phyloP scores from a whole-genome alignment of 2,797 vertebrate genomes.

The Myotis findleyi region DNA sequence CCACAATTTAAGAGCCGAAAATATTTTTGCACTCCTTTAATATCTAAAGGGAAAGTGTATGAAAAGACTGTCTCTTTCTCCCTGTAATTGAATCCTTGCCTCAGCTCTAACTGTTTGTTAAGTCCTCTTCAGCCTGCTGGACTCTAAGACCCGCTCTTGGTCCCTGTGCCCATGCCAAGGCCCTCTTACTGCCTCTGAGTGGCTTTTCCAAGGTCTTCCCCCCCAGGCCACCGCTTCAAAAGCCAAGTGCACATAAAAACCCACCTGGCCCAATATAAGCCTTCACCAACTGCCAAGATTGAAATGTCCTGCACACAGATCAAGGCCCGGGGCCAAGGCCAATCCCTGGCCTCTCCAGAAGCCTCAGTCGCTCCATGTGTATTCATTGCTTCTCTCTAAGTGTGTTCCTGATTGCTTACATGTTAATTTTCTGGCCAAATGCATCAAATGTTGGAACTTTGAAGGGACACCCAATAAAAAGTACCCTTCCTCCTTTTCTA shows the following conservation, averaged over 20 bases:
- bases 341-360: neutral
- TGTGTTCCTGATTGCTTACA: neutral
- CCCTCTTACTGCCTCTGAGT: conserved; percentile 31
- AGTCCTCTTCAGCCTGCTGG: conserved; percentile 8
- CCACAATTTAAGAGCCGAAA: conserved; percentile 53
- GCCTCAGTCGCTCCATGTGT: neutral
- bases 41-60: conserved; percentile 11
- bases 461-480: neutral
- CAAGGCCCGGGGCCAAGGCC: neutral
- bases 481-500: neutral
- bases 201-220: conserved; percentile 49
- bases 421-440: conserved; percentile 27
- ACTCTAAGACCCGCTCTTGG: neutral
- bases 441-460: neutral
- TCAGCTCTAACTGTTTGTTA: conserved; percentile 22
- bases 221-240: conserved; percentile 48
- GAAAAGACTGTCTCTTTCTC: conserved; percentile 34
- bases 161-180: conserved; percentile 21
- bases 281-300: conserved; percentile 8
- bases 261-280: conserved; percentile 54
- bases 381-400: conserved; percentile 2
- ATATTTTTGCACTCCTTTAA: conserved; percentile 46
- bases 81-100: neutral
- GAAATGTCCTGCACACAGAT: conserved; percentile 37
- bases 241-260: conserved; percentile 32